These are phyloP conservation scores for Vesta saturnalis DNA, from an alignment of 2,888 invertebrate species.

Conservation along the genomic window DNA sequence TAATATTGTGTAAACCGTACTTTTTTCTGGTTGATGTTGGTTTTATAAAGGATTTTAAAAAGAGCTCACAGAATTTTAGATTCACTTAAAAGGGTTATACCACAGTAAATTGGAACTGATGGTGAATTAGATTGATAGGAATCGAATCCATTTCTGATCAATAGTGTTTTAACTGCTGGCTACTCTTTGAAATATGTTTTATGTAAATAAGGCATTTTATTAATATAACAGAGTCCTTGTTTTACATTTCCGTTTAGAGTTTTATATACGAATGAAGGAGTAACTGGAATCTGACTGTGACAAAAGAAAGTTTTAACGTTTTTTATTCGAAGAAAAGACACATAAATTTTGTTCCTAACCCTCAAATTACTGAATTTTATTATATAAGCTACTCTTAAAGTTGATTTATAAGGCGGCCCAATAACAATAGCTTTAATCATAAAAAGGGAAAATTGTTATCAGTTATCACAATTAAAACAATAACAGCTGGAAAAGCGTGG, in stretches of 20 bases:
- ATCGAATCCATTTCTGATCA: not conserved
- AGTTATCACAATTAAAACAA: conserved; percentile 28
- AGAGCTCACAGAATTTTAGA: not conserved
- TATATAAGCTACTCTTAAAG: not conserved
- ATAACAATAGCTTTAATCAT: conserved; percentile 13
- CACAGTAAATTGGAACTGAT: not conserved
- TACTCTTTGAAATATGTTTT: too few species aligned
- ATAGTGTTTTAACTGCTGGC: too few species aligned
- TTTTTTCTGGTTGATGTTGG: not conserved
- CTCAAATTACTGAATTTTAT: conserved; percentile 8
- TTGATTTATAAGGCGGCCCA: not conserved
- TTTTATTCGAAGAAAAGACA: not conserved
- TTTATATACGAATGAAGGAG: too few species aligned
- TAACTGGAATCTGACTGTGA: not conserved
- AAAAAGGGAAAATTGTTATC: conserved; percentile 26
- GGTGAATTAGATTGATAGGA: not conserved
- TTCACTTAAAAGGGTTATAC: not conserved
- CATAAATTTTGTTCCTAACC: conserved; percentile 5
- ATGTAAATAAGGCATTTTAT: too few species aligned
- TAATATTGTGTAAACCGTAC: not conserved
- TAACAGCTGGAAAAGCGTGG: conserved; percentile 27
- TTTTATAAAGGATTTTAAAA: not conserved
- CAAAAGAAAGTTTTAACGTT: conserved; percentile 17
- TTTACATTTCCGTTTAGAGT: not conserved
- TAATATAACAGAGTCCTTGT: not conserved